A percentile compares a stretch with the other conserved stretches of the same genome.
These are phyloP conservation scores for Ctena decussata DNA, from an alignment of 2,888 invertebrate species.

Conservation along the genomic window DNA sequence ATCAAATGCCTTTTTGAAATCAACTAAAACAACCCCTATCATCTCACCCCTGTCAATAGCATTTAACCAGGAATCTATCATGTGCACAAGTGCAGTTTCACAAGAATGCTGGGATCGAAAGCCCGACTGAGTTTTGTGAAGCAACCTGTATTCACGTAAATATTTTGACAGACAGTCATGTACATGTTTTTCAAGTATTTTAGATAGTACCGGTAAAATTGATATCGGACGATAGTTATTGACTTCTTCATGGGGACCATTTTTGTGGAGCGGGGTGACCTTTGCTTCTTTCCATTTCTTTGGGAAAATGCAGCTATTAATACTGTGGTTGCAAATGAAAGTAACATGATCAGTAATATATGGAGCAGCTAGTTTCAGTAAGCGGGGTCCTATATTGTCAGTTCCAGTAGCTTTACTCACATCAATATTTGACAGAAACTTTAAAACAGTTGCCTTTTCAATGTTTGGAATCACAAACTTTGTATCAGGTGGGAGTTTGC, in stretches of 20 bases:
- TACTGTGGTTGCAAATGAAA: constrained; percentile 1
- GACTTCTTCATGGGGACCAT: not conserved
- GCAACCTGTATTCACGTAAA: not conserved
- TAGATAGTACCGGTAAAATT: not conserved
- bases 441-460: not conserved
- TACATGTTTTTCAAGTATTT: constrained; percentile 11
- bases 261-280: not conserved
- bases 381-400: not conserved
- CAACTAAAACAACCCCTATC: not conserved
- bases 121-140: constrained; percentile 3
- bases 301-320: not conserved
- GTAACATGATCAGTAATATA: not conserved
- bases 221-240: not conserved
- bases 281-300: constrained; percentile 2
- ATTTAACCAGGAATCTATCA: not conserved
- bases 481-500: not conserved
- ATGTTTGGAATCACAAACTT: not conserved
- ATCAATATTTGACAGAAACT: not conserved
- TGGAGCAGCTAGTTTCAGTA: not conserved
- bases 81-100: not conserved
- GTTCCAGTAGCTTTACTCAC: not conserved
- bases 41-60: not conserved
- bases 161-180: not conserved
- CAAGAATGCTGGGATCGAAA: not conserved
- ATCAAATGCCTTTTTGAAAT: constrained; percentile 7